Base-by-base conservation (phyloP, 92 coral and sea anemone genomes). In the Bergia puertoricense region DNA sequence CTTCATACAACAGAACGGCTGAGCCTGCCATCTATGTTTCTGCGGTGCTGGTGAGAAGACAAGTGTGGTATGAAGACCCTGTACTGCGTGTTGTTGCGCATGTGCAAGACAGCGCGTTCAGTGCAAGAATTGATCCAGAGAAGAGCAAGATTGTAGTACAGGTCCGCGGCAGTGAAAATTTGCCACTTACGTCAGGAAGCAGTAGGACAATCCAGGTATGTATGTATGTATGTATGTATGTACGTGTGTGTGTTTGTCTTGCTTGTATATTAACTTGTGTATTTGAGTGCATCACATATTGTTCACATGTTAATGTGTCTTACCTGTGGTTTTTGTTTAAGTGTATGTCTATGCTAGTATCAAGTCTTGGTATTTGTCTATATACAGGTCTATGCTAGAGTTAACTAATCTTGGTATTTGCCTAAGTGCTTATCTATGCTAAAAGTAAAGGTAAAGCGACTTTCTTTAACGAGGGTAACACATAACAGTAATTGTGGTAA, bases 41-140 rank as follows among this genome's bases (percentile, higher is more conserved):
- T 56, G 93, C 93, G 14, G 82, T 83, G 8, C 36, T 91, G 41
- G 89, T 88, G 67, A 88, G 48, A 62, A 50, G 30, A 11, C 85
- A 88, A 38, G 91, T 91, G 68, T 91, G 86, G 48, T 88, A 66
- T 46, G 93, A 91, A 56, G 59, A 88, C 76, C 93, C 88, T 41
- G 89, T 62, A 84, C 81, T 91, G 62, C 86, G 77, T 77, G 89
- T 91, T 67, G 67, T 88, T 82, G 89, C 89, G 81, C 93, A 91
- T 54, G 93, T 91, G 43, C 93, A 67, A 81, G 93, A 91, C 83
- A 20, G 80, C 65, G 80, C 93, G 10, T 84, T 74, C 66, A 83
- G 89, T 72, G 93, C 84, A n/a, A 84, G 89, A 67, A 83, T 91
- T 57, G 89, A 76, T 81, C 85, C 89, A 54, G 91, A 88, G 54